Percentiles rank a stretch among this genome's conserved stretches.
Conservation (phyloP, 53 echinoderm and acorn worm genomes). For the Luidia sarsii region DNA sequence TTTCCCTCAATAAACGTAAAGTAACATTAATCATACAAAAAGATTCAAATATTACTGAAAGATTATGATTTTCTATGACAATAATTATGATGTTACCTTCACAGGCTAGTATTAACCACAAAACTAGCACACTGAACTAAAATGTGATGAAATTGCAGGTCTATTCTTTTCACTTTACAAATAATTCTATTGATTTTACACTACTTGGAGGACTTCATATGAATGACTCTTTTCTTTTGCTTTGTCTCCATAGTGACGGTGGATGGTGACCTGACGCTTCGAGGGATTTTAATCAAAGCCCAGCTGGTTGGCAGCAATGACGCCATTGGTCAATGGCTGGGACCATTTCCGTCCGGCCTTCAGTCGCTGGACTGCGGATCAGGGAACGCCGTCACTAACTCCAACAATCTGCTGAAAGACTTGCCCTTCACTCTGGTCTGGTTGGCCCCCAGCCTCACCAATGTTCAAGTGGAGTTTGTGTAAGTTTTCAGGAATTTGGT, state of each 20-base stretch:
- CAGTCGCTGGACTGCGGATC: constrained; percentile 5
- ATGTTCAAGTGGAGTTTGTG: constrained; percentile 33
- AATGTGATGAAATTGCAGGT: no score
- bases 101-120: no score
- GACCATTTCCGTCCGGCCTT: constrained; percentile 9
- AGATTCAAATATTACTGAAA: no score
- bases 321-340: constrained; percentile 30
- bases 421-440: constrained; percentile 33
- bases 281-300: constrained; percentile 33
- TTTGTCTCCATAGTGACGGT: constrained; percentile 6
- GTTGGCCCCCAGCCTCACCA: constrained; percentile 6
- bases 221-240: not conserved
- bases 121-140: no score
- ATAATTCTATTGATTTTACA: no score
- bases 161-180: no score
- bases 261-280: not conserved
- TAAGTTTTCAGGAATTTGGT: constrained; percentile 18
- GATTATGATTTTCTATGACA: no score
- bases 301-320: constrained; percentile 15
- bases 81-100: no score
- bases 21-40: no score
- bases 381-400: constrained; percentile 35
- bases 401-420: constrained; percentile 7
- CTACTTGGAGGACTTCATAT: no score
- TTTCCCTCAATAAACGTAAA: no score